phyloP scores from a whole-genome alignment of 2,888 invertebrate genomes.

The Tenodera sinensis region DNA sequence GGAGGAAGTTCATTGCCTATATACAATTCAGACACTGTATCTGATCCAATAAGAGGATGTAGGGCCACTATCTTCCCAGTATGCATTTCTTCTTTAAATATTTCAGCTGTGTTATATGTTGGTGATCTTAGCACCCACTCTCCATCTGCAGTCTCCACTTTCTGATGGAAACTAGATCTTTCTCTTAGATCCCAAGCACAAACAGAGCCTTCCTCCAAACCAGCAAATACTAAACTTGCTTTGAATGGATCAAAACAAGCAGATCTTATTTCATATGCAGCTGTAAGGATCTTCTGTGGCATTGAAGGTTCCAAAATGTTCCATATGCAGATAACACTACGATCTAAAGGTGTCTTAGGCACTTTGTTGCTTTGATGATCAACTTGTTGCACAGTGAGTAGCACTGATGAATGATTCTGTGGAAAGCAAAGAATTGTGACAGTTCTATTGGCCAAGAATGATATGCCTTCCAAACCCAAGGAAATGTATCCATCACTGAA shows the following conservation, averaged over 20 bases:
- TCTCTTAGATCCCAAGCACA: slow-evolving; percentile 52
- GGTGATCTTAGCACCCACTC: slow-evolving; percentile 44
- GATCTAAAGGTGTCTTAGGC: neutral
- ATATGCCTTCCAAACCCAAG: slow-evolving; percentile 43
- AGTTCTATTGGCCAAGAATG: slow-evolving; percentile 44
- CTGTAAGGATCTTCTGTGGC: slow-evolving; percentile 53
- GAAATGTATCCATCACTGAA: slow-evolving; percentile 50
- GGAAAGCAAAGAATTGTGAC: slow-evolving; percentile 47
- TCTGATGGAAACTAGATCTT: slow-evolving; percentile 50
- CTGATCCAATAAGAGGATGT: slow-evolving; percentile 27
- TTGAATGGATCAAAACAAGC: slow-evolving; percentile 52
- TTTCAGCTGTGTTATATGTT: slow-evolving; percentile 45
- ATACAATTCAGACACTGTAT: neutral
- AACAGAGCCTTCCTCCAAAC: slow-evolving; percentile 53
- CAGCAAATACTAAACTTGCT: slow-evolving; percentile 54
- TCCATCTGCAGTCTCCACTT: slow-evolving; percentile 43
- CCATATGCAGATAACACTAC: slow-evolving; percentile 54
- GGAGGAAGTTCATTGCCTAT: neutral
- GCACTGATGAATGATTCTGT: slow-evolving; percentile 42
- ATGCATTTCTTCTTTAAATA: slow-evolving; percentile 37
- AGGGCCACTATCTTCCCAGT: slow-evolving; percentile 41
- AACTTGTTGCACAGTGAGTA: slow-evolving; percentile 49
- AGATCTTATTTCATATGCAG: slow-evolving; percentile 52
- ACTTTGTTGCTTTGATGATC: neutral
- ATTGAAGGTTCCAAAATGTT: slow-evolving; percentile 50